phyloP scores from a whole-genome alignment of 2,113 vertebrate genomes.

The Phyllostomus discolor region DNA sequence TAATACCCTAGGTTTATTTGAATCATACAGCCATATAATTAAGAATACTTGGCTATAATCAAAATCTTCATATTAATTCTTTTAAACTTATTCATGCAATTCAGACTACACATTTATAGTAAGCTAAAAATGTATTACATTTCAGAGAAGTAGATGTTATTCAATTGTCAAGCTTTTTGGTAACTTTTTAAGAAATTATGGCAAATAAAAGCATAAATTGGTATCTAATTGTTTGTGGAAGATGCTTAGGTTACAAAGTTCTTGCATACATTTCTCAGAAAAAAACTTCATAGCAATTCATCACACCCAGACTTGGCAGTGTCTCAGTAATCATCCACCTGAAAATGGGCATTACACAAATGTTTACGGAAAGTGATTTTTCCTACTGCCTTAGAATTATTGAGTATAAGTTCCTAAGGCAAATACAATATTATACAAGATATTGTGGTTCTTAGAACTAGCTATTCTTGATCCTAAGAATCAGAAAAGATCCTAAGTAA shows the following conservation, averaged over 20 bases:
- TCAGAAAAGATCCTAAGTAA: conserved; percentile 43
- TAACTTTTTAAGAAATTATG: conserved; percentile 60
- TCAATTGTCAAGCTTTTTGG: conserved; percentile 31
- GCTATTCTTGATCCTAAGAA: not conserved
- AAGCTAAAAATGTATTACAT: conserved; percentile 51
- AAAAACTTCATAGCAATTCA: not conserved
- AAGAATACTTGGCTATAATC: conserved; percentile 68
- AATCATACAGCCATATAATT: conserved; percentile 71
- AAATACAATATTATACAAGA: not conserved
- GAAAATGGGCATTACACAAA: conserved; percentile 1
- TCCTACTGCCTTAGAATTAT: not conserved
- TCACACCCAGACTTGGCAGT: not conserved
- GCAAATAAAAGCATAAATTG: conserved; percentile 58
- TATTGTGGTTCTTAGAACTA: not conserved
- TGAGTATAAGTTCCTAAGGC: not conserved
- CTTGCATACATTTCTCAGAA: not conserved
- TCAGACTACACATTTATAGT: conserved; percentile 45
- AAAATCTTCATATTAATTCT: conserved; percentile 76
- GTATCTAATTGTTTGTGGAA: conserved; percentile 67
- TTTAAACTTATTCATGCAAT: conserved; percentile 71
- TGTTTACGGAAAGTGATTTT: not conserved
- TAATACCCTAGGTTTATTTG: conserved; percentile 46
- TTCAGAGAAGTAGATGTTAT: conserved; percentile 65
- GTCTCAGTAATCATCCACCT: not conserved
- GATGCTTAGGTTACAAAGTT: conserved; percentile 35